Evolutionary conservation across 2,797 vertebrate species (phyloP).

Genomic region (Chiloscyllium punctatum): DNA sequence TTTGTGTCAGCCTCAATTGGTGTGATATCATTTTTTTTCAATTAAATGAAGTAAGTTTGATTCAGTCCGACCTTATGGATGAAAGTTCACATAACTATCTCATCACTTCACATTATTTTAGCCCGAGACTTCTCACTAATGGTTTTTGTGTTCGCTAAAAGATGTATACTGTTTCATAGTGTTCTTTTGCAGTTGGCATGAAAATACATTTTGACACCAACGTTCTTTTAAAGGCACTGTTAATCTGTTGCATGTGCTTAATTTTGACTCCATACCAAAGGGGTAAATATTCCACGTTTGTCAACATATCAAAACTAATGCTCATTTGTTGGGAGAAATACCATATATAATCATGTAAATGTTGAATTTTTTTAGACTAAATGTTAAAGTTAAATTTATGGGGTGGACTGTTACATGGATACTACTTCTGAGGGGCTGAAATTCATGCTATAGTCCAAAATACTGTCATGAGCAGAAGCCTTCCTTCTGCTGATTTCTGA

Average conservation of each 20-base stretch:
- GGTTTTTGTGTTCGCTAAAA: not conserved
- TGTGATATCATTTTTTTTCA: not conserved
- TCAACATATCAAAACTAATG: not conserved
- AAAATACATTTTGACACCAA: not conserved
- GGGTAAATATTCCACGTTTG: not conserved
- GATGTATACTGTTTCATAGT: not conserved
- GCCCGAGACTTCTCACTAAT: not conserved
- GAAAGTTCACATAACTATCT: not conserved
- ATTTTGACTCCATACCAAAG: not conserved
- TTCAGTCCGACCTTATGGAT: not conserved
- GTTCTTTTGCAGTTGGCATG: not conserved
- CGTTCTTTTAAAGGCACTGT: not conserved
- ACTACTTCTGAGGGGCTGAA: too few species aligned
- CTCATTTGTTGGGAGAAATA: not conserved
- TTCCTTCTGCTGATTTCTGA: too few species aligned
- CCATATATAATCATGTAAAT: too few species aligned
- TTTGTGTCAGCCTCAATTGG: not conserved
- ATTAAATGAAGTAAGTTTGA: not conserved
- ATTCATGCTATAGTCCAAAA: too few species aligned
- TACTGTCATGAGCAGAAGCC: too few species aligned
- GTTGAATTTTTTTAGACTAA: too few species aligned
- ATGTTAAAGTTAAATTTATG: too few species aligned
- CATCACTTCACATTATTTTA: not conserved
- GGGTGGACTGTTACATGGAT: too few species aligned
- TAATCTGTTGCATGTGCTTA: not conserved